Base-by-base conservation (phyloP, 2,797 vertebrate species). In the Megaceryle alcyon region DNA sequence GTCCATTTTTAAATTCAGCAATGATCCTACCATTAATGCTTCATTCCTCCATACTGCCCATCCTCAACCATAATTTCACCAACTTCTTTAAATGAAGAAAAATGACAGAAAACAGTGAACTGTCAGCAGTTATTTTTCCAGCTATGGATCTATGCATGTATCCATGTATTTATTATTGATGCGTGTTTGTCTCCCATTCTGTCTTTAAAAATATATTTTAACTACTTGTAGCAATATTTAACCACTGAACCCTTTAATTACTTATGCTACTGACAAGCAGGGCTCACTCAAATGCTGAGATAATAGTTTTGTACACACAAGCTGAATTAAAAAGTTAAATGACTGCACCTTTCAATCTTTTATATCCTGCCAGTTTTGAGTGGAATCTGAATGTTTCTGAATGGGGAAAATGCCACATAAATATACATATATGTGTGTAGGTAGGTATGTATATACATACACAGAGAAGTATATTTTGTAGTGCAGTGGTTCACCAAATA, bases 181-280 rank as follows among this genome's bases (percentile, higher is more conserved):
- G 43, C 90, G 7, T 87, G 43, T 89, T 86, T 95, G 75, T 91
- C 77, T 97, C 80, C 56, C 59, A 59, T n/a, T 89, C 92, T 97
- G 69, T 92, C 87, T 97, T 95, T 94, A 73, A 96, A 97, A 97
- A 81, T 86, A 82, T 83, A 96, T 97, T 96, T 92, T 2, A 97
- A 85, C 39, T 89, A 91, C 70, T 94, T 86, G 71, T 93, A 94
- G 81, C 59, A 94, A 94, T 97, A 95, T 97, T 98, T 98, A 98
- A 96, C 87, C 79, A 93, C 71, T 78, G 92, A 97, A 94, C 87
- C 90, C 73, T 97, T 97, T 97, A 97, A 97, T 97, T 97, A 93
- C 91, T 96, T 97, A 82, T 31, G 61, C 54, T 84, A 65, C 88
- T 83, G 86, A 94, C 86, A 97, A 96, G 83, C 54, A 88, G 41